These are phyloP conservation scores for Iselma pallidipennis DNA, from an alignment of 2,888 invertebrate species.

Conservation along the genomic window DNA sequence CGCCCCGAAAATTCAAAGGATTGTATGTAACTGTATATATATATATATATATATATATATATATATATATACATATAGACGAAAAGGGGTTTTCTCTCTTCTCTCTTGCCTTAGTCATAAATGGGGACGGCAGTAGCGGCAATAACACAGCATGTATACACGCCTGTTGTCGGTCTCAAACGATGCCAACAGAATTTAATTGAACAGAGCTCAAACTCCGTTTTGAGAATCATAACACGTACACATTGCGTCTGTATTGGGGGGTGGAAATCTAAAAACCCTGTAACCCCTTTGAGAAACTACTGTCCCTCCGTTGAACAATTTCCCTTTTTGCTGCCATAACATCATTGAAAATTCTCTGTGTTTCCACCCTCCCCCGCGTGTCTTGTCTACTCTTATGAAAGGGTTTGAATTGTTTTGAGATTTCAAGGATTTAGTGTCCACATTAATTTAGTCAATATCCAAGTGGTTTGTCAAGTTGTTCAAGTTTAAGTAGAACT, in stretches of 20 bases:
- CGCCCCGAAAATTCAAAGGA: neutral
- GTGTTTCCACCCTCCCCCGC: no score
- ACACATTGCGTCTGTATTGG: conserved; percentile 32
- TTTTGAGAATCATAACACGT: conserved; percentile 46
- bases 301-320: neutral
- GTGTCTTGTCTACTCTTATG: no score
- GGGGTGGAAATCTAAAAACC: neutral
- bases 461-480: no score
- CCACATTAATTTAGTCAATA: no score
- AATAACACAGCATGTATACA: conserved; percentile 45
- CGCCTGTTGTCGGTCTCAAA: conserved; percentile 45
- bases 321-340: no score
- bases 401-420: no score
- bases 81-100: neutral
- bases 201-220: conserved; percentile 34
- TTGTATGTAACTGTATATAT: no score
- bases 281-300: neutral
- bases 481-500: no score
- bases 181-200: conserved; percentile 45
- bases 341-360: no score
- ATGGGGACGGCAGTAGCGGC: conserved; percentile 35
- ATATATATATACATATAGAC: no score
- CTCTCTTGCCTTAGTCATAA: conserved; percentile 17
- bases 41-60: no score
- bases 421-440: no score